phyloP scores from a whole-genome alignment of 2,888 invertebrate genomes.

The Alentia gelatinosa region DNA sequence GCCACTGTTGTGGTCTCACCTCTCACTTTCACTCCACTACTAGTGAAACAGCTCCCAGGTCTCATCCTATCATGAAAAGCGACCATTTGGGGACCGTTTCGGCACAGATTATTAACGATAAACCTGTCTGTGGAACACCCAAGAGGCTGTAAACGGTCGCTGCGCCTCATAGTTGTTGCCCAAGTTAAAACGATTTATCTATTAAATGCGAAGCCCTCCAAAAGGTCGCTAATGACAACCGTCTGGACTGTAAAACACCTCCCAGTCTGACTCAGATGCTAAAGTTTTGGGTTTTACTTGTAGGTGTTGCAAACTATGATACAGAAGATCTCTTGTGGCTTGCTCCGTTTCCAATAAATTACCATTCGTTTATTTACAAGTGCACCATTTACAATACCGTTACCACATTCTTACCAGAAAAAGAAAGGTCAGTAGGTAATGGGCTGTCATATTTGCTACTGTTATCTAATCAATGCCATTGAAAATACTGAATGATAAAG shows the following conservation, averaged over 20 bases:
- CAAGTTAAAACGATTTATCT: not conserved
- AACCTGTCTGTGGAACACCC: not conserved
- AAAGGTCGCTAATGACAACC: no score
- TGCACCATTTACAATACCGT: not conserved
- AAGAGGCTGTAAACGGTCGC: not conserved
- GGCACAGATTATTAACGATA: no score
- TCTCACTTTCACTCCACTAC: no score
- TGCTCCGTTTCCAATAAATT: not conserved
- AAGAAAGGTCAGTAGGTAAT: not conserved
- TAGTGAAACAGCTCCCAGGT: no score
- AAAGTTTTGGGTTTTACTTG: not conserved
- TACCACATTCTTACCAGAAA: not conserved
- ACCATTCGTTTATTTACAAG: not conserved
- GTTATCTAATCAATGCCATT: no score
- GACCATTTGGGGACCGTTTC: no score
- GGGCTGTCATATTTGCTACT: no score
- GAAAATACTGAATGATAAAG: no score
- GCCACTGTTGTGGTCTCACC: no score
- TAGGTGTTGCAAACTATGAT: not conserved
- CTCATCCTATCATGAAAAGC: no score
- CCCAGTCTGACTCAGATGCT: not conserved
- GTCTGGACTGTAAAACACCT: not conserved
- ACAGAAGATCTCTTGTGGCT: not conserved
- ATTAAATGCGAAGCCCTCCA: not conserved
- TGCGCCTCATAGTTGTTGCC: not conserved